Evolutionary conservation across 2,888 invertebrate genomes (phyloP), one percentile per base, ranked within the genome.

Genomic region (Nymphalis c-album): DNA sequence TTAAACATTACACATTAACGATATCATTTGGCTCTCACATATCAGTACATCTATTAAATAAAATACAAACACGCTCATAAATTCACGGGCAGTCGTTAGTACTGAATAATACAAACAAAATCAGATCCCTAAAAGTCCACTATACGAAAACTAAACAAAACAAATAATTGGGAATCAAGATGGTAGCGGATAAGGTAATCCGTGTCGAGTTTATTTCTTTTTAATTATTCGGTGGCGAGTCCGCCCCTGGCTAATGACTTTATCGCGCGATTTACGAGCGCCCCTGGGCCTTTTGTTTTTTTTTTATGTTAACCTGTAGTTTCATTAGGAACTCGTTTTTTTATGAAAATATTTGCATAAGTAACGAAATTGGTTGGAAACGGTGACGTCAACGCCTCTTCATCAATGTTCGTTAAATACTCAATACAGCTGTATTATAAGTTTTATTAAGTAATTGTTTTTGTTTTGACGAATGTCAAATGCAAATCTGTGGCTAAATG

Each of bases 131-230:
- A 57, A 67, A 64, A 70, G 50, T 40, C n/a, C 20, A 68, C 67
- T 63, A 67, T 63, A 63, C 31, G 50, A 65, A 68, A 66, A 68
- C 51, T 55, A 48, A 59, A 87, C 83, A 86, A 83, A 86, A 84
- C 70, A 84, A 87, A 86, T 84, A 84, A 88, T 86, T 84, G 83
- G 83, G 80, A 77, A 78, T 78, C 77, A 80, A 85, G 90, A 90
- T 90, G 76, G 79, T 75, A 75, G 73, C 73, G 76, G 91, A 92
- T 92, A 91, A 82, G 80, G 84, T 88, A 71, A 91, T 87, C 89
- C 89, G 90, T 90, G 88, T 86, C 89, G 89, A 83, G 82, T 82
- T 87, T 91, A 91, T 91, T 91, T 91, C 90, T 88, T 91, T 91
- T 91, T 91, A 91, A 92, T 91, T 91, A 91, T 92, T 91, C 88